Evolutionary conservation across 2,797 vertebrate species (phyloP).

Genomic region (Clarias laeviceps): DNA sequence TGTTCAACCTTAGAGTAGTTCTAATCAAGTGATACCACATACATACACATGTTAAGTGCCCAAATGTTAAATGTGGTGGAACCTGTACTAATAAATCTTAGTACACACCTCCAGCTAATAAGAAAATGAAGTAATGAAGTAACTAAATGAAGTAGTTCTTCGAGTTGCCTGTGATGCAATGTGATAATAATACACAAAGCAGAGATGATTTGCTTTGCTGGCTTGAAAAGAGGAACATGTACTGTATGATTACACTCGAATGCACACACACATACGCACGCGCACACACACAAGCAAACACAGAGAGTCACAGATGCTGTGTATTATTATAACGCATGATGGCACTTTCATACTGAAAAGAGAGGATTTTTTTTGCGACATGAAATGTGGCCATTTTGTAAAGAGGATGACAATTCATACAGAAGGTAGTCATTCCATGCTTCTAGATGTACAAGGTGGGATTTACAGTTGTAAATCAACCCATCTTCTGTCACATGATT

Average conservation of each 20-base stretch:
- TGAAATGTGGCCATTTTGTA: not conserved
- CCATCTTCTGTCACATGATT: not conserved
- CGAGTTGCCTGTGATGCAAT: constrained; percentile 43
- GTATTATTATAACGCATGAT: not conserved
- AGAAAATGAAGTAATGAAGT: constrained; percentile 32
- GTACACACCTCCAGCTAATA: constrained; percentile 39
- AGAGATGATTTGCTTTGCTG: not conserved
- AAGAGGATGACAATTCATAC: not conserved
- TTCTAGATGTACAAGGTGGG: not conserved
- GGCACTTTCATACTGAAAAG: not conserved
- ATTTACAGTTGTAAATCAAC: constrained; percentile 7
- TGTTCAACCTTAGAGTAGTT: not conserved
- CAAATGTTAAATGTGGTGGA: constrained; percentile 1
- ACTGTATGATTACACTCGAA: not conserved
- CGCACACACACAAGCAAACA: not conserved
- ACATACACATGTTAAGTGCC: constrained; percentile 4
- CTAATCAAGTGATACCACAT: not conserved
- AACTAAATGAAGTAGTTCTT: constrained; percentile 41
- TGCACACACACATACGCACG: not conserved
- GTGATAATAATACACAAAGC: constrained; percentile 10
- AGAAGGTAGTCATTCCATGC: not conserved
- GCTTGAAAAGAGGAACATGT: not conserved
- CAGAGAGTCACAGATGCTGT: not conserved
- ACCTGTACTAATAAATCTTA: not conserved
- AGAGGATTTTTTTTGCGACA: not conserved